Base-by-base conservation (phyloP, 2,797 vertebrate genomes). In the Tamandua tetradactyla region DNA sequence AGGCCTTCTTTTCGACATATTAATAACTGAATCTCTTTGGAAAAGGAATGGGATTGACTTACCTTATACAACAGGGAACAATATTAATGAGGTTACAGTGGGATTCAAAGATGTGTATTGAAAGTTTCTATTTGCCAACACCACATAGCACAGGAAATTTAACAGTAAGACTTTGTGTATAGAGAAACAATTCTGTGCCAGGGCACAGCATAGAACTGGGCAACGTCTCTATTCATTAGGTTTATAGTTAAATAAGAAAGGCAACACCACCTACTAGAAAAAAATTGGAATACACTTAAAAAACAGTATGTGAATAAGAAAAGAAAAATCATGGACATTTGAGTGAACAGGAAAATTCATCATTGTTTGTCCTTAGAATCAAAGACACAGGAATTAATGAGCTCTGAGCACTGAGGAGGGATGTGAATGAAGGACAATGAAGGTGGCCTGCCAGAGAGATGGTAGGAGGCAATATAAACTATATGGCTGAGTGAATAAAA, bases 51-150 rank as follows among this genome's bases (percentile, higher is more conserved):
- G 81, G 47, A 55, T 35, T 52, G 93, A 94, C 89, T 69, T 93
- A 80, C 66, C 89, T 93, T 64, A 87, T 76, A 68, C 89, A 44
- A 64, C 25, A 90, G 81, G 61, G 87, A 82, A 89, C 75, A 93
- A 61, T 86, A 85, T 84, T 87, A 96, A 95, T 93, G 93, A 96
- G 94, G 76, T 82, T 87, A 74, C 72, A 62, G 20, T 62, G 37
- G 55, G 30, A 94, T 71, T 94, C 79, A 96, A 68, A 93, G 90
- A 93, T 66, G 82, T 62, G 81, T 40, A 30, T 7, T 94, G 89
- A 71, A 94, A 72, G 84, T 59, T 66, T 95, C 94, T 95, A 94
- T 97, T 61, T 96, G 95, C 93, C 95, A 96, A 90, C 59, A 93
- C 55, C 78, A 88, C 81, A 71, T 71, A 87, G 72, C 20, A 32